phyloP scores from a whole-genome alignment of 2,888 invertebrate species.

The Aporophyla lueneburgensis region DNA sequence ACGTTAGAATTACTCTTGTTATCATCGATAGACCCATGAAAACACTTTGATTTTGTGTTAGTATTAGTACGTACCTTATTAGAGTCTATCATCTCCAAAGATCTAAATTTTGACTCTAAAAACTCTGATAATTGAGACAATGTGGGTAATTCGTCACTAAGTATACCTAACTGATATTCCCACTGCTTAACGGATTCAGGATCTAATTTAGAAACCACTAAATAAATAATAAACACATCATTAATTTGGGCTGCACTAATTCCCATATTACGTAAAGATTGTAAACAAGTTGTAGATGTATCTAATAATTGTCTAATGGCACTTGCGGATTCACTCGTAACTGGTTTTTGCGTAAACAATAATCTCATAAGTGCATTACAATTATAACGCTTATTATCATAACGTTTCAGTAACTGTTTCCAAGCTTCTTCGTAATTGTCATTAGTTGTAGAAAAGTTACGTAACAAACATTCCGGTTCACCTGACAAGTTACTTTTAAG shows the following conservation, averaged over 20 bases:
- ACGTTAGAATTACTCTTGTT: background rate
- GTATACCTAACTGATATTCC: background rate
- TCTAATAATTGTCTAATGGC: background rate
- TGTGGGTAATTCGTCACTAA: background rate
- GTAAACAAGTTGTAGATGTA: background rate
- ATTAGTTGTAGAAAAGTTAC: slow-evolving; percentile 38
- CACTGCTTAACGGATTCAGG: background rate
- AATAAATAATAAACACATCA: slow-evolving; percentile 1
- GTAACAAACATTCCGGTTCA: slow-evolving; percentile 21
- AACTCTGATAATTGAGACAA: background rate
- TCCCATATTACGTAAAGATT: background rate
- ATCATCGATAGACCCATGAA: background rate
- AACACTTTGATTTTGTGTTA: background rate
- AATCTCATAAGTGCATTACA: slow-evolving; percentile 15
- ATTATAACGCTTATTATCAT: slow-evolving; percentile 38
- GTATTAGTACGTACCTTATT: background rate
- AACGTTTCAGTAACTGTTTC: slow-evolving; percentile 23
- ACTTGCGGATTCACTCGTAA: background rate
- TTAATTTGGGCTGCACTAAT: background rate
- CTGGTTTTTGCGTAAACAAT: background rate
- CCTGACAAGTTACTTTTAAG: slow-evolving; percentile 28
- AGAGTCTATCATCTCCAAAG: slow-evolving; percentile 7
- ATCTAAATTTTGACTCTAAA: slow-evolving; percentile 3
- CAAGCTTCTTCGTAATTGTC: background rate
- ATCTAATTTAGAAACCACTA: slow-evolving; percentile 4